Conservation (phyloP, 2,113 vertebrate species). For the Sapayoa aenigma region DNA sequence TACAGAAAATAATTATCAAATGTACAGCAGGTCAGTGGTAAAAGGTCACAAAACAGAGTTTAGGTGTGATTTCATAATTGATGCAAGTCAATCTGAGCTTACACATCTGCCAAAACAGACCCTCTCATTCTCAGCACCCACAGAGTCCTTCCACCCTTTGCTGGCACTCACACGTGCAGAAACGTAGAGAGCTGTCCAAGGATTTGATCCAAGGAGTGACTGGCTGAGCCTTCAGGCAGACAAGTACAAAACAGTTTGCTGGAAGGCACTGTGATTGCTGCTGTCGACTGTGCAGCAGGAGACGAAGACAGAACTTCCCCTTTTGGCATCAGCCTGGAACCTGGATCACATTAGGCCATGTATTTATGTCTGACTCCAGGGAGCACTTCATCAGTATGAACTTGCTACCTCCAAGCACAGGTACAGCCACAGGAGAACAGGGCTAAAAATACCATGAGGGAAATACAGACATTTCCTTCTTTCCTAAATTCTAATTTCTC, state of each 20-base stretch:
- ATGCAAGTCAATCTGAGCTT: background rate
- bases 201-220: background rate
- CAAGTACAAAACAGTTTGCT: background rate
- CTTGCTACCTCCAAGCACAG: background rate
- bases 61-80: background rate
- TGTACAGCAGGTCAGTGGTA: background rate
- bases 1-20: background rate
- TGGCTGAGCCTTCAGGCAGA: background rate
- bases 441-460: background rate
- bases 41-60: background rate
- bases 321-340: background rate
- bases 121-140: background rate
- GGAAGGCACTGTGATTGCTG: background rate
- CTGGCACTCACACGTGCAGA: accelerated
- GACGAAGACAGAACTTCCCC: background rate
- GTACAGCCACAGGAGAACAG: background rate
- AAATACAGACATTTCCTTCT: background rate
- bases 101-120: background rate
- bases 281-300: background rate
- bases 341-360: background rate
- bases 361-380: background rate
- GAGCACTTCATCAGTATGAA: background rate
- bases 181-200: accelerated
- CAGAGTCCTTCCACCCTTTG: background rate
- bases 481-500: background rate